Percentiles rank a stretch among this genome's conserved stretches.
These are phyloP conservation scores for Crenuchus spilurus DNA, from an alignment of 2,797 vertebrate genomes.

Conservation along the genomic window DNA sequence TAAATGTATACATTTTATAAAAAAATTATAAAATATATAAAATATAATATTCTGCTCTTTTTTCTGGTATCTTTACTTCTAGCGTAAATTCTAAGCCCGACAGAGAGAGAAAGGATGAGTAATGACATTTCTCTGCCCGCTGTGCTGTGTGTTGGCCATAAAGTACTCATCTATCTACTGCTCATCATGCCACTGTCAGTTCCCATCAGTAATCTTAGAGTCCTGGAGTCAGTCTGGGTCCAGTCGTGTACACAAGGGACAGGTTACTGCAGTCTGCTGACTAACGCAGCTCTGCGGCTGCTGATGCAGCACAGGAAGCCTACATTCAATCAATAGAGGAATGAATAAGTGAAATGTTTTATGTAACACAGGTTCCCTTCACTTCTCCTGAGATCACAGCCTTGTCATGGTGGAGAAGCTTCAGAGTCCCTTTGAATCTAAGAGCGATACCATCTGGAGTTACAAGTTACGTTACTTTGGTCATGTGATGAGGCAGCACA, in stretches of 20 bases:
- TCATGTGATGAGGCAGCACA: too few relatives aligned
- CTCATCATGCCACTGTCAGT: slow-evolving; percentile 12
- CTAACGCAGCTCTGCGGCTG: slow-evolving; percentile 22
- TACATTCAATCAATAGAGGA: slow-evolving; percentile 2
- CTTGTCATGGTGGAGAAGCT: too few relatives aligned
- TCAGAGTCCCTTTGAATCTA: too few relatives aligned
- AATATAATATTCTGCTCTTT: not conserved
- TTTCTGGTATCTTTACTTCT: not conserved
- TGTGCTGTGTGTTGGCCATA: not conserved
- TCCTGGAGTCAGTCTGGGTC: slow-evolving; percentile 28
- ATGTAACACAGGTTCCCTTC: too few relatives aligned
- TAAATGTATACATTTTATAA: too few relatives aligned
- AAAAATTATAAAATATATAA: too few relatives aligned
- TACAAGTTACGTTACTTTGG: too few relatives aligned
- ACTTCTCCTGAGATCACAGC: too few relatives aligned
- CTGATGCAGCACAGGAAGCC: not conserved
- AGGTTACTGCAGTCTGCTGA: slow-evolving; percentile 23
- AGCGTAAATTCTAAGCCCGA: not conserved
- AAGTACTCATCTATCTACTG: not conserved
- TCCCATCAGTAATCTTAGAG: slow-evolving; percentile 15
- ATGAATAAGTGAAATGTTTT: slow-evolving; percentile 1
- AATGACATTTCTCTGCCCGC: not conserved
- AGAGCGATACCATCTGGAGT: too few relatives aligned
- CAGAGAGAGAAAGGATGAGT: not conserved
- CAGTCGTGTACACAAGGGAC: not conserved